A percentile compares a stretch with the other conserved stretches of the same genome.
phyloP scores from a whole-genome alignment of 2,113 vertebrate species.

The Romanogobio albipinnatus region DNA sequence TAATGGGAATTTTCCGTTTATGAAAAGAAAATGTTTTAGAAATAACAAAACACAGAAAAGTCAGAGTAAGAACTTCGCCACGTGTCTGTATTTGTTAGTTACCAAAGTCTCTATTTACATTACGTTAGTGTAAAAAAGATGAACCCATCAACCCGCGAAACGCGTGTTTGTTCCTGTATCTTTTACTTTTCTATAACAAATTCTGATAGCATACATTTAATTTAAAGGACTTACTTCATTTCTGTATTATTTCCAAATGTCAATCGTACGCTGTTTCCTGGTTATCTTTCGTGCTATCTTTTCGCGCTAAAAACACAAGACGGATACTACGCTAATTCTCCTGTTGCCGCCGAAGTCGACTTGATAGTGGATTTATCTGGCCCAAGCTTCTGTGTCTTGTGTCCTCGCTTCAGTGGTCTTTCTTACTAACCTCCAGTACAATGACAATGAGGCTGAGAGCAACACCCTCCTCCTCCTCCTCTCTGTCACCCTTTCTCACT shows the following conservation, averaged over 20 bases:
- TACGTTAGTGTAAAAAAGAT: not conserved
- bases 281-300: not conserved
- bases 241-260: not conserved
- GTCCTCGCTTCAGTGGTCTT: not conserved
- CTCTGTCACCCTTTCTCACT: not conserved
- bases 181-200: not conserved
- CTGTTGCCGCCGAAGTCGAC: not conserved
- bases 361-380: not conserved
- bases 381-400: not conserved
- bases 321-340: not conserved
- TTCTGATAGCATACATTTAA: not conserved
- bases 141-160: not conserved
- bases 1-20: not conserved
- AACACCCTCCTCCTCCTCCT: not conserved
- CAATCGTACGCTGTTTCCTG: not conserved
- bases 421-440: not conserved
- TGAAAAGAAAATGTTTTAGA: not conserved
- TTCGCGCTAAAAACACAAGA: not conserved
- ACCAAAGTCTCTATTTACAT: slow-evolving; percentile 40
- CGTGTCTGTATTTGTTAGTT: slow-evolving; percentile 31
- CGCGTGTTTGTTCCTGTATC: not conserved
- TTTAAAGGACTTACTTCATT: slow-evolving; percentile 23
- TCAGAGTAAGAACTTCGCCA: not conserved
- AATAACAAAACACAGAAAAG: not conserved
- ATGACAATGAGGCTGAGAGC: not conserved